These are phyloP conservation scores for Platycheirus albimanus DNA, from an alignment of 2,888 invertebrate genomes.

Conservation along the genomic window DNA sequence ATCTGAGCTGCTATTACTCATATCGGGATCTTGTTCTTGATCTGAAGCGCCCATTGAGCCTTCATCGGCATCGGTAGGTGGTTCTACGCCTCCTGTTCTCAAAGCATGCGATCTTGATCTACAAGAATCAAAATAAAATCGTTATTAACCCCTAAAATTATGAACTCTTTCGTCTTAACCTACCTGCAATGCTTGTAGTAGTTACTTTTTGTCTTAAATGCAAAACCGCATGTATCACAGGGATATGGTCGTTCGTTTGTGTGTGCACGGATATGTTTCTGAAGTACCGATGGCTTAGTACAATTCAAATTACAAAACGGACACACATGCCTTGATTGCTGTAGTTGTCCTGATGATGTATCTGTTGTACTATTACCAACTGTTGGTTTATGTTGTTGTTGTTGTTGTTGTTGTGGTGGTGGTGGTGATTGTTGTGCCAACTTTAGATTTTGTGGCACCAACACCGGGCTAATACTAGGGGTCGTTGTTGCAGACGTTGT, in stretches of 20 bases:
- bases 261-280: slow-evolving; percentile 96
- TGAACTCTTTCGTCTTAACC: slow-evolving; percentile 16
- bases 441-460: slow-evolving; percentile 76
- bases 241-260: slow-evolving; percentile 97
- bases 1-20: slow-evolving; percentile 82
- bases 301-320: slow-evolving; percentile 94
- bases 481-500: slow-evolving; percentile 62
- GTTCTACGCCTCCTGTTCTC: slow-evolving; percentile 85
- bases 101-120: slow-evolving; percentile 89
- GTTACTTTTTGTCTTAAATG: slow-evolving; percentile 97
- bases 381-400: slow-evolving; percentile 51
- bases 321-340: slow-evolving; percentile 88
- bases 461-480: slow-evolving; percentile 78
- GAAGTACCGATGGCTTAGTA: slow-evolving; percentile 95
- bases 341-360: slow-evolving; percentile 61
- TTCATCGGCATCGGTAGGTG: slow-evolving; percentile 85
- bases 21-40: slow-evolving; percentile 84
- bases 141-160: background rate
- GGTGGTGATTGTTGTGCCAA: slow-evolving; percentile 64
- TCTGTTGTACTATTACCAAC: slow-evolving; percentile 40
- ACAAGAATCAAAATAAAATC: slow-evolving; percentile 21
- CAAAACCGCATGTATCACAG: slow-evolving; percentile 93
- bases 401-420: slow-evolving; percentile 53
- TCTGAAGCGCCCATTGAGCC: slow-evolving; percentile 85
- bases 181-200: slow-evolving; percentile 93